Base-by-base conservation (phyloP, 2,888 invertebrate genomes). In the Ornithoptera priamus region DNA sequence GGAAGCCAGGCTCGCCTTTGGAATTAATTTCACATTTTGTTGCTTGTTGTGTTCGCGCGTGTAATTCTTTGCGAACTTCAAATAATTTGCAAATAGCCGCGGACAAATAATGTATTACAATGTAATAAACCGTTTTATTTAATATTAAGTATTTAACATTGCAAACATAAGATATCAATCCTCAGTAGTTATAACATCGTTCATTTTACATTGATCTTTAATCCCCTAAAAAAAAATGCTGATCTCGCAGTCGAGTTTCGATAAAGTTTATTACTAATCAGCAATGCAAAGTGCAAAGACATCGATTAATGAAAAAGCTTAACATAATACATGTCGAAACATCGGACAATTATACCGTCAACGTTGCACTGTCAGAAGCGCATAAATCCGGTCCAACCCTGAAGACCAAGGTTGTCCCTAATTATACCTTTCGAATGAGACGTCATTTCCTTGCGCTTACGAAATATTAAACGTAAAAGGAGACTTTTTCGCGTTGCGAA, bases 341-440 rank as follows among this genome's bases (percentile, higher is more conserved):
- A 84, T 88, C 85, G 74, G 81, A 82, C 82, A 86, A 87, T 88
- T 89, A 88, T 83, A 84, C 77, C 82, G 82, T 87, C 87, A 83
- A 80, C 81, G 76, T 80, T 77, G 83, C 83, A 84, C 80, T 82
- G 85, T 85, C 86, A 84, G 84, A 84, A 84, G 81, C 79, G 79
- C 84, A 83, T 81, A 83, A 86, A 84, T 86, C 83, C 81, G 80
- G 82, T 81, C 78, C 86, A 85, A 82, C 86, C 85, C 85, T 86
- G 88, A 81, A 80, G 75, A 71, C 78, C 87, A 89, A 90, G 90
- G 90, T 84, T 88, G 88, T 78, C 87, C 90, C 90, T 91, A 92
- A 92, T 92, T 90, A 90, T 83, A 90, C 89, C 90, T 90, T 90
- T 91, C 91, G 90, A 91, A 91, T 88, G 89, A 91, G 90, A 89